A percentile compares a stretch with the other conserved stretches of the same genome.
Conservation (phyloP, 2,113 vertebrate species). For the Elephantulus edwardii region DNA sequence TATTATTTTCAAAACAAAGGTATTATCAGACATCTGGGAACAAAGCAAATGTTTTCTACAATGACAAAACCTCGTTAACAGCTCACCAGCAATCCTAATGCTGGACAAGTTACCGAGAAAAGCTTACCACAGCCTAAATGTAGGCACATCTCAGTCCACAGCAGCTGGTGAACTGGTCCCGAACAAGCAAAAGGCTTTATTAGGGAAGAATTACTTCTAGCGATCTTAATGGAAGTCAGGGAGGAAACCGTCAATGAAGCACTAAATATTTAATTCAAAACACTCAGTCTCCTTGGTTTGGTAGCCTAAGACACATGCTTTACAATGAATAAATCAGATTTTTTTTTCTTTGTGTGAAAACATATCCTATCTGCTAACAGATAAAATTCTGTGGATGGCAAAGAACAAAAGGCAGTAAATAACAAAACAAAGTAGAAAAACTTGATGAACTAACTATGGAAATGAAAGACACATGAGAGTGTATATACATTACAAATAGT, state of each 20-base stretch:
- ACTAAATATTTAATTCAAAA: constrained; percentile 79
- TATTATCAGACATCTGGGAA: constrained; percentile 19
- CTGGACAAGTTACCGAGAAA: not conserved
- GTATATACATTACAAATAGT: constrained; percentile 38
- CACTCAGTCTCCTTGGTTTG: constrained; percentile 57
- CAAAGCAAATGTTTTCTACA: constrained; percentile 41
- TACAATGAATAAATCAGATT: constrained; percentile 72
- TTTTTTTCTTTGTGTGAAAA: constrained; percentile 49
- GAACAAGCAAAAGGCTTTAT: constrained; percentile 60
- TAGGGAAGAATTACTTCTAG: constrained; percentile 63
- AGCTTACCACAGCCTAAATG: not conserved
- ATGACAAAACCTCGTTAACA: constrained; percentile 25
- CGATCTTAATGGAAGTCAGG: constrained; percentile 66
- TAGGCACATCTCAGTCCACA: constrained; percentile 8
- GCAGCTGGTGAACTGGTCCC: not conserved
- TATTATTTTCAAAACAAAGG: constrained; percentile 27
- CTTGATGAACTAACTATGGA: constrained; percentile 4
- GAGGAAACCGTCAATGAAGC: constrained; percentile 81
- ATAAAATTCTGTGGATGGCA: constrained; percentile 52
- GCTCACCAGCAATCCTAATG: constrained; percentile 37
- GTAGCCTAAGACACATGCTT: constrained; percentile 58
- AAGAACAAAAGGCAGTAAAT: constrained; percentile 63
- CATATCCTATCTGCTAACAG: constrained; percentile 46
- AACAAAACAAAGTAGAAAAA: constrained; percentile 66
- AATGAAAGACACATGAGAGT: constrained; percentile 31